Base-by-base conservation (phyloP, 2,888 invertebrate genomes). In the Epistrophella euchroma region DNA sequence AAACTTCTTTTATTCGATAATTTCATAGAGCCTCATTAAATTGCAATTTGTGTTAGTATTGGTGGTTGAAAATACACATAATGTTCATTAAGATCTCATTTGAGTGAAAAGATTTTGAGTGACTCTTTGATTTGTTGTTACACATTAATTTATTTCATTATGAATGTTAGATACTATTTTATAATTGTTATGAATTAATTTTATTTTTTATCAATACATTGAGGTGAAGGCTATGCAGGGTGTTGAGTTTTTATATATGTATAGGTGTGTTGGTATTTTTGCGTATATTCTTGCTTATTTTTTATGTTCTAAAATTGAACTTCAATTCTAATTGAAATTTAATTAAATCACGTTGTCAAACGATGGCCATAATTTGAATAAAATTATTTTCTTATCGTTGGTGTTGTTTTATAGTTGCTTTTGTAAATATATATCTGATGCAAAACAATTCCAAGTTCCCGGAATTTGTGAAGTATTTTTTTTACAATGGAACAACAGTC, bases 281-380 rank as follows among this genome's bases (percentile, higher is more conserved):
- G 4, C 32, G 0, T 9, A 32, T 28, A 28, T 28, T 28, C 28
- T 28, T 28, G 28, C 6, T 2, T 28, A 5, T 28, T 28, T 5
- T 5, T 32, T 32, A 52, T 56, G 45, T 73, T 66, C 60, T 73
- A n/a, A n/a, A n/a, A n/a, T 68, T 77, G 72, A 73, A 73, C 78
- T 83, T 68, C 32, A 62, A 73, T 68, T 43, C 2, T 28, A 7
- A 25, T 7, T 32, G 15, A 17, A 9, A 11, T 19, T 17, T 19
- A 25, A 32, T 13, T 7, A 28, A 28, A 37, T 17, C 35, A 58
- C 58, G 19, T 6, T 35, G 9, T 13, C 35, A 17, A 58, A 13
- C 17, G 7, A 9, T 28, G 55, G 22, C 2, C 10, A 6, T 17
- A 4, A 5, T 58, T 32, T 25, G 3, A 40, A 40, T 15, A 15